Conservation (phyloP, 2,797 vertebrate species). For the Peromyscus attwateri region DNA sequence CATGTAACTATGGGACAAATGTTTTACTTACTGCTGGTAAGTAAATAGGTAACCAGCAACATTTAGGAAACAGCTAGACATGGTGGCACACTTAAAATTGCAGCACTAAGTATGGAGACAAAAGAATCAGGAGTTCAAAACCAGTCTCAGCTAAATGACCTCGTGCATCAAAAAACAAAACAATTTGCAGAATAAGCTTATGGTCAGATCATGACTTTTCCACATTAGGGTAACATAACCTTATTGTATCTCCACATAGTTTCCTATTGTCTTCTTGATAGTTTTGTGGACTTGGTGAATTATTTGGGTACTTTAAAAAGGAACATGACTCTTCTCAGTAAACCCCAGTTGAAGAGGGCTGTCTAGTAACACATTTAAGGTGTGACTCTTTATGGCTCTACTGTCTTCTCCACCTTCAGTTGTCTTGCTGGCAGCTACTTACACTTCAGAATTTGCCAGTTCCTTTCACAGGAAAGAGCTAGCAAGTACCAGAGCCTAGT, state of each 20-base stretch:
- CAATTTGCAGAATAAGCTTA: not conserved
- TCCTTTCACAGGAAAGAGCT: not conserved
- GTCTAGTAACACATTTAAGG: not conserved
- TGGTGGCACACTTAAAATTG: not conserved
- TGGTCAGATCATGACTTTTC: not conserved
- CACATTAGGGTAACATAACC: not conserved
- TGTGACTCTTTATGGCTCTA: not conserved
- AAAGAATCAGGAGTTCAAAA: not conserved
- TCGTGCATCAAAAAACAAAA: not conserved
- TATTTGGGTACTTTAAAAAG: not conserved
- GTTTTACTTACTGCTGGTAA: not conserved
- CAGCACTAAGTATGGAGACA: not conserved
- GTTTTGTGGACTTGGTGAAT: conserved; percentile 35
- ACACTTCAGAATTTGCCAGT: not conserved
- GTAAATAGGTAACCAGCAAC: not conserved
- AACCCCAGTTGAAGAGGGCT: conserved; percentile 6
- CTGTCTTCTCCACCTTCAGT: not conserved
- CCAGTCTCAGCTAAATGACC: not conserved
- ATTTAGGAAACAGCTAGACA: not conserved
- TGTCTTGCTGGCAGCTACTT: not conserved
- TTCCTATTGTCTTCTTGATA: not conserved
- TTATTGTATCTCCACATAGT: not conserved
- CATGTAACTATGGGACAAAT: not conserved
- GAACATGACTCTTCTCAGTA: conserved; percentile 29
- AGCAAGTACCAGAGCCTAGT: not conserved